phyloP scores from a whole-genome alignment of 1,140 invertebrate genomes.

The Platyscapa corneri region DNA sequence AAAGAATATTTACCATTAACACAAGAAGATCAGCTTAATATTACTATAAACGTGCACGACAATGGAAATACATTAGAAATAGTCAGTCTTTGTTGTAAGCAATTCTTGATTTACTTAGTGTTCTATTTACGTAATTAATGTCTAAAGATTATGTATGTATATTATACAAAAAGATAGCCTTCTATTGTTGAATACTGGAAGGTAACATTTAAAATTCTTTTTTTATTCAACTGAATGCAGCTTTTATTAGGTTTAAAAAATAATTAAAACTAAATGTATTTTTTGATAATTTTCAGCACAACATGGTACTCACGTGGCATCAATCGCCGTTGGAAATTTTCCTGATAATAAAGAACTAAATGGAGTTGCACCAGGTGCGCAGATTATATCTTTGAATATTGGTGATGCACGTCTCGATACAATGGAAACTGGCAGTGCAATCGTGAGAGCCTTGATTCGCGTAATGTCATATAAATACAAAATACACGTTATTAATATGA shows the following conservation, averaged over 20 bases:
- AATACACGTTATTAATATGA: slow-evolving; percentile 97
- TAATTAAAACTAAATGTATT: neutral
- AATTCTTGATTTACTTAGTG: slow-evolving; percentile 44
- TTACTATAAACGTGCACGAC: slow-evolving; percentile 94
- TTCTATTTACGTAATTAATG: slow-evolving; percentile 2
- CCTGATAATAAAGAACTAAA: slow-evolving; percentile 92
- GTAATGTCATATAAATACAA: slow-evolving; percentile 82
- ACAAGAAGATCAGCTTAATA: slow-evolving; percentile 87
- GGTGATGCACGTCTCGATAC: slow-evolving; percentile 91
- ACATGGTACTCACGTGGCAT: slow-evolving; percentile 97
- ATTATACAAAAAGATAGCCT: neutral
- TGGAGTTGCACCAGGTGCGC: slow-evolving; percentile 96
- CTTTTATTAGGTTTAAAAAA: neutral
- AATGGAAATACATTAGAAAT: slow-evolving; percentile 94
- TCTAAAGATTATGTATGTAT: slow-evolving; percentile 15
- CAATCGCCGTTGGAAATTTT: slow-evolving; percentile 95
- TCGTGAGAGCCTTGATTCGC: slow-evolving; percentile 92
- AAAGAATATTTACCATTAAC: slow-evolving; percentile 87
- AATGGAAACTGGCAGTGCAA: slow-evolving; percentile 96
- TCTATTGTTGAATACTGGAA: neutral
- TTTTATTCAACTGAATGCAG: neutral
- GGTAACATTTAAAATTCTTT: neutral
- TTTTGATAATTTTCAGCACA: slow-evolving; percentile 78
- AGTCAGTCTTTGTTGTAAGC: slow-evolving; percentile 93
- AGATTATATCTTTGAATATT: slow-evolving; percentile 94